These are phyloP conservation scores for Lepisosteus oculatus DNA, from an alignment of 2,113 vertebrate genomes.

Conservation along the genomic window DNA sequence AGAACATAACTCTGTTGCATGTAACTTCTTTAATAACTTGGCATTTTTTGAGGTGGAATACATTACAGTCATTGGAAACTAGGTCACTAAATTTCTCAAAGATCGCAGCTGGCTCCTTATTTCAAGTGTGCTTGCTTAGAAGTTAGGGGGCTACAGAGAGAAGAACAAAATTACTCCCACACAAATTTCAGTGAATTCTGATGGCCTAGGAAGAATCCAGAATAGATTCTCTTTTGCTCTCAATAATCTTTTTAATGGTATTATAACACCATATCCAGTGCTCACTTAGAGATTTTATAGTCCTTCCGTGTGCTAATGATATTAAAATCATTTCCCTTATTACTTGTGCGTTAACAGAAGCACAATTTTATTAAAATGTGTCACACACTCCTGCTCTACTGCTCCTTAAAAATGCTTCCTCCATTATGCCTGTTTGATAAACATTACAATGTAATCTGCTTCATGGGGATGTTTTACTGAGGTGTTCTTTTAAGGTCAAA, in stretches of 20 bases:
- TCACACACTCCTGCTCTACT: background rate
- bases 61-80: slow-evolving; percentile 15
- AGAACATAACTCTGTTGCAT: background rate
- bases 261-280: slow-evolving; percentile 1
- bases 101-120: background rate
- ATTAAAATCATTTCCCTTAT: slow-evolving; percentile 14
- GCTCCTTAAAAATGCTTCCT: background rate
- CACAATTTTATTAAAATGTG: slow-evolving; percentile 4
- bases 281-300: slow-evolving; percentile 3
- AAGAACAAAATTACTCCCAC: background rate
- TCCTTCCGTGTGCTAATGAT: slow-evolving; percentile 12
- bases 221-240: slow-evolving; percentile 7
- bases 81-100: slow-evolving; percentile 13
- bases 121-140: background rate
- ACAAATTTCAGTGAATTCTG: background rate
- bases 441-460: background rate
- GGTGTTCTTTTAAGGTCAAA: slow-evolving; percentile 11
- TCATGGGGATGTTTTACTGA: slow-evolving; percentile 10
- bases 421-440: background rate
- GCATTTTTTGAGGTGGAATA: background rate
- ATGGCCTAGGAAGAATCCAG: slow-evolving; percentile 7
- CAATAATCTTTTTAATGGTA: slow-evolving; percentile 8
- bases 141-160: slow-evolving; percentile 5
- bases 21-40: slow-evolving; percentile 1
- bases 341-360: slow-evolving; percentile 9